Conservation (phyloP, 2,113 vertebrate species). For the Larimichthys crocea region DNA sequence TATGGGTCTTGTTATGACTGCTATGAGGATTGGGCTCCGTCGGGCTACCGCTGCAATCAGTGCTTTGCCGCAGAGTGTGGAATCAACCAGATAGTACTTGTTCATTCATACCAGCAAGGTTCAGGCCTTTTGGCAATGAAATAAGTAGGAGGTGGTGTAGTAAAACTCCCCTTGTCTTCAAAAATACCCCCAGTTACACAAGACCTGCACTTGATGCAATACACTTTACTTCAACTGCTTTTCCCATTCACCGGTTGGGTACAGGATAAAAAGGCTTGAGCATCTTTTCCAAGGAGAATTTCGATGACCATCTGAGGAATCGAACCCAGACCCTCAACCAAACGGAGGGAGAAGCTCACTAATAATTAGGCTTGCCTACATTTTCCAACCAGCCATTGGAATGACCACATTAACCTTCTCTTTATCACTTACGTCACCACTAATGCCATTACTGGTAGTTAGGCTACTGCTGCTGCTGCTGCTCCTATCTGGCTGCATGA, state of each 20-base stretch:
- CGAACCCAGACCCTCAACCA: not conserved
- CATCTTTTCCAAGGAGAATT: not conserved
- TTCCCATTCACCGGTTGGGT: not conserved
- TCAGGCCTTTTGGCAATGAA: slow-evolving; percentile 20
- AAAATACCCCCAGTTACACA: slow-evolving; percentile 5
- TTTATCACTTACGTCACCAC: slow-evolving; percentile 46
- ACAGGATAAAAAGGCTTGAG: not conserved
- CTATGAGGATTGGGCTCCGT: slow-evolving; percentile 54
- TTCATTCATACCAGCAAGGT: not conserved
- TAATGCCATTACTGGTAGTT: slow-evolving; percentile 11
- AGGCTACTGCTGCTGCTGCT: not conserved
- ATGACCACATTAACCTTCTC: slow-evolving; percentile 20
- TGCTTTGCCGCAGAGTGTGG: slow-evolving; percentile 15
- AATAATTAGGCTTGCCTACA: not conserved
- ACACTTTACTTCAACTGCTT: not conserved
- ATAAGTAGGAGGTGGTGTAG: not conserved
- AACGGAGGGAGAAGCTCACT: not conserved
- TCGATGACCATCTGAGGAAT: slow-evolving; percentile 4
- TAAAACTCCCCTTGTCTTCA: slow-evolving; percentile 9
- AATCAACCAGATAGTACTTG: slow-evolving; percentile 28
- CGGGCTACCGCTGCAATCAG: slow-evolving; percentile 37
- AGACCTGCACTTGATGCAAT: not conserved
- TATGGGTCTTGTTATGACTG: slow-evolving; percentile 62
- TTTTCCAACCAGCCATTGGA: not conserved
- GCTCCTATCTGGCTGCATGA: slow-evolving; percentile 54